Evolutionary conservation across 2,888 invertebrate species (phyloP), one percentile per base, ranked within the genome.

Genomic region (Branchellion lobata): DNA sequence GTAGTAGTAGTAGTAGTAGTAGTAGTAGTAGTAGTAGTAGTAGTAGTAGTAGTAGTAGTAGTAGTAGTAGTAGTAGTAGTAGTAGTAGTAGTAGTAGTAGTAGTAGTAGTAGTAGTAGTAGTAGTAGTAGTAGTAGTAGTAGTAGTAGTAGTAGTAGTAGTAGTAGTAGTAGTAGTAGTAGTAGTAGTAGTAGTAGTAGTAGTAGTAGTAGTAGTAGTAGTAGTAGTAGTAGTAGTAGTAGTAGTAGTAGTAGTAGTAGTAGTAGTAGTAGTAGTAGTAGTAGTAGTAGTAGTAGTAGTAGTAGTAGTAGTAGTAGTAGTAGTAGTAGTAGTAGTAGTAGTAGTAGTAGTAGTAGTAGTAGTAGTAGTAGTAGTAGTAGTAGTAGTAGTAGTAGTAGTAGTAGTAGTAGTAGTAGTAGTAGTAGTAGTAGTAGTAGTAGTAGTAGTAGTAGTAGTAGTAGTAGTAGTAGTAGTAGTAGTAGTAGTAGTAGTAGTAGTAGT

Each of bases 341-440:
- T 53, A 47, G 53, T 27, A 47, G 75, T 53, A 53, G 53, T 53
- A 47, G 24, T 29, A 75, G 75, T 53, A 47, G 47, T 74, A 74
- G 47, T 74, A 74, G 74, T 74, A 74, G n/a, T 40, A 74, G 29
- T 74, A 74, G 74, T 40, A 74, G 47, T 47, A 47, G 8, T 47
- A 47, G 18, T 47, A 47, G 8, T 47, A 18, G 8, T 47, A 14
- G 8, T 47, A 47, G 47, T 47, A 47, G 47, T 47, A 47, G 47
- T 47, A 47, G 47, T 47, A 47, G 47, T 47, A 47, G 47, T 47
- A 47, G 47, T 47, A 47, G 47, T 47, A 47, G 47, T 47, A 47
- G 47, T 47, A 47, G 34, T 72, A 72, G 34, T 72, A 51, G 47
- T n/a, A 53, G 11, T 31, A 53, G 11, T 47, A 75, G 11, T 47